Percentiles rank a stretch among this genome's conserved stretches.
Evolutionary conservation across 2,888 invertebrate species (phyloP).

Genomic region (Ormyrus labotus): DNA sequence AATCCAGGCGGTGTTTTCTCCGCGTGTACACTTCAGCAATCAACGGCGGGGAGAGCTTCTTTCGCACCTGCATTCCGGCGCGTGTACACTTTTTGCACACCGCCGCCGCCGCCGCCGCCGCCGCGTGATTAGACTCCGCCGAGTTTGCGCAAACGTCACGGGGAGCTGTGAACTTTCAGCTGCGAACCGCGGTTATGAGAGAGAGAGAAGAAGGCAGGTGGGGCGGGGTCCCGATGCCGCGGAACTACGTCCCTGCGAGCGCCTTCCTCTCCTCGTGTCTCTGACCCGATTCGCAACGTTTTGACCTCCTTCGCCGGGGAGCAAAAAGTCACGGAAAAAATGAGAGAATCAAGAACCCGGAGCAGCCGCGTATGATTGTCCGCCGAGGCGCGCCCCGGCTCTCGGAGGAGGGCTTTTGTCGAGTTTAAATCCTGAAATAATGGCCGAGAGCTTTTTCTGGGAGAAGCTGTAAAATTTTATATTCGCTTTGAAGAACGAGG

Average conservation of each 20-base stretch:
- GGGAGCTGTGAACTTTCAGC: background rate
- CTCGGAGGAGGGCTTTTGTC: no score
- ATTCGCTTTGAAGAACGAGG: no score
- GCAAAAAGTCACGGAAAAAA: slow-evolving; percentile 30
- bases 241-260: slow-evolving; percentile 37
- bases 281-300: slow-evolving; percentile 54
- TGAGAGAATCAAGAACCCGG: slow-evolving; percentile 24
- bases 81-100: slow-evolving; percentile 58
- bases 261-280: slow-evolving; percentile 32
- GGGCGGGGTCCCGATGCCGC: slow-evolving; percentile 25
- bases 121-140: background rate
- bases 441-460: no score
- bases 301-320: slow-evolving; percentile 48
- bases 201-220: slow-evolving; percentile 2
- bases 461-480: no score
- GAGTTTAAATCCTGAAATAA: no score
- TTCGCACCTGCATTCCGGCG: slow-evolving; percentile 66
- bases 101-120: background rate
- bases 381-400: background rate
- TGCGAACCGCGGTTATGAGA: background rate
- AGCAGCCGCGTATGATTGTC: background rate
- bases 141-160: background rate
- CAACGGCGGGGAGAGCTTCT: slow-evolving; percentile 27
- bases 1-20: slow-evolving; percentile 25
- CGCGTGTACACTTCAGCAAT: background rate